phyloP scores from a whole-genome alignment of 2,797 vertebrate genomes.

The Rhinogobio ventralis region DNA sequence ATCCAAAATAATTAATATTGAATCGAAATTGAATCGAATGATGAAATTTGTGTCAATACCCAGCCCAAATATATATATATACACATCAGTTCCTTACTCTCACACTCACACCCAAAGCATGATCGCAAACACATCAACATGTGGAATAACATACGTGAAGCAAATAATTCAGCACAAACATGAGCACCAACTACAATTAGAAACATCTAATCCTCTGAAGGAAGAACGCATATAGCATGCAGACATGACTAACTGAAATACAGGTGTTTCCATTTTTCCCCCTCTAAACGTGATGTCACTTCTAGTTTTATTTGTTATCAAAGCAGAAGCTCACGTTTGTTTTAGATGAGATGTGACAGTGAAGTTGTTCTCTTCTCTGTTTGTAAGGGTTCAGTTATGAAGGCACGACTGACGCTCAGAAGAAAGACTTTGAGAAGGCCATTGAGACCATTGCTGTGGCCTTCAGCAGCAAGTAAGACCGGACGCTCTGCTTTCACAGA shows the following conservation, averaged over 20 bases:
- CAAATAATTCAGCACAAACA: too few species aligned
- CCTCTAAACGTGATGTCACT: conserved; percentile 15
- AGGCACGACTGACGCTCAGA: conserved; percentile 84
- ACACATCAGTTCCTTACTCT: too few species aligned
- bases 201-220: not conserved
- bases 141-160: not conserved
- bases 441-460: conserved; percentile 94
- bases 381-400: conserved; percentile 93
- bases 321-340: not conserved
- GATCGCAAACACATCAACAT: not conserved
- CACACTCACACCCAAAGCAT: not conserved
- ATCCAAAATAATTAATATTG: too few species aligned
- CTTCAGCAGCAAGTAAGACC: conserved; percentile 94
- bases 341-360: not conserved
- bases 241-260: not conserved
- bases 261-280: not conserved
- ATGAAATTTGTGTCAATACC: too few species aligned
- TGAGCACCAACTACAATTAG: not conserved
- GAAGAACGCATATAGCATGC: not conserved
- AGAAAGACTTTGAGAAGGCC: conserved; percentile 93
- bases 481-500: not conserved
- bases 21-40: too few species aligned
- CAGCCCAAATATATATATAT: too few species aligned
- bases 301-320: conserved; percentile 18
- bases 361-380: conserved; percentile 45